Percentiles rank a stretch among this genome's conserved stretches.
phyloP scores from a whole-genome alignment of 2,113 vertebrate genomes.

The Triplophysa rosa region DNA sequence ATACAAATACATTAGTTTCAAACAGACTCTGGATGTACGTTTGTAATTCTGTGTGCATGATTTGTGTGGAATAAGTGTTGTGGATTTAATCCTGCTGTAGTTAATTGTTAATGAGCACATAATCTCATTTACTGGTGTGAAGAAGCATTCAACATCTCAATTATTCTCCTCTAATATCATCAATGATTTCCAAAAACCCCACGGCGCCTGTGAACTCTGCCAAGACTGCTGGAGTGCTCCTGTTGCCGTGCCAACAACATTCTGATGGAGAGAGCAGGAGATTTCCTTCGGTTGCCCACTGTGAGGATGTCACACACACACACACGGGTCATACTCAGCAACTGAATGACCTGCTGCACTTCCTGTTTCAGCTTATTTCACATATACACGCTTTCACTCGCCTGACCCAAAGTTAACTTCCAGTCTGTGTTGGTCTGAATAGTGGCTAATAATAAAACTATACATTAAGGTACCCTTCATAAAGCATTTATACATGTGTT shows the following conservation, averaged over 20 bases:
- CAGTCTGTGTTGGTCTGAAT: too few relatives aligned
- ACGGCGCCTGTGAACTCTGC: slow-evolving; percentile 9
- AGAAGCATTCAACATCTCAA: slow-evolving; percentile 8
- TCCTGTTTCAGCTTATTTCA: neutral
- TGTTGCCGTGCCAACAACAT: slow-evolving; percentile 38
- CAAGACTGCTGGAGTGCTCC: neutral
- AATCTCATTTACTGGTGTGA: slow-evolving; percentile 30
- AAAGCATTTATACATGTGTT: too few relatives aligned
- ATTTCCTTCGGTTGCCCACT: neutral
- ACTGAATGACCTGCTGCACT: too few relatives aligned
- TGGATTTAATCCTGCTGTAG: slow-evolving; percentile 28
- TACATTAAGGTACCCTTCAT: too few relatives aligned
- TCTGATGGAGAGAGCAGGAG: neutral
- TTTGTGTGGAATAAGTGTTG: too few relatives aligned
- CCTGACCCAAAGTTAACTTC: too few relatives aligned
- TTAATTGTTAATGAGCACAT: slow-evolving; percentile 32
- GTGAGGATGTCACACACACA: neutral
- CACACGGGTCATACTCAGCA: neutral
- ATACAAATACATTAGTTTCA: too few relatives aligned
- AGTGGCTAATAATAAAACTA: neutral
- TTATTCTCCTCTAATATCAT: slow-evolving; percentile 16
- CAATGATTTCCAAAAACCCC: slow-evolving; percentile 20
- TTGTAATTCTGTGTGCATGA: neutral
- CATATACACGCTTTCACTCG: neutral
- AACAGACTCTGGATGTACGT: neutral